phyloP scores from a whole-genome alignment of 2,797 vertebrate species.

The Eurystomus glaucurus region DNA sequence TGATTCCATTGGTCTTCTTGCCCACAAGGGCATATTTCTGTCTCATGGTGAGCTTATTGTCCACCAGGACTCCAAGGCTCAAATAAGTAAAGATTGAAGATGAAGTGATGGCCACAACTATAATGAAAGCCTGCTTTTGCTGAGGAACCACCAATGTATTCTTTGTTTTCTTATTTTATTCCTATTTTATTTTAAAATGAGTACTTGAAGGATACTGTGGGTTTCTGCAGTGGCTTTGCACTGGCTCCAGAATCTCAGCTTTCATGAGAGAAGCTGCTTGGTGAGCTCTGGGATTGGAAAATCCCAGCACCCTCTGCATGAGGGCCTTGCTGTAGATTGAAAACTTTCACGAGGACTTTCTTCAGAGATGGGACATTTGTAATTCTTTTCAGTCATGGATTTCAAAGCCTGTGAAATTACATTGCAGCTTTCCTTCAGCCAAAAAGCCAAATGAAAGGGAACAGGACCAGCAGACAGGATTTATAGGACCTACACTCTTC shows the following conservation, averaged over 20 bases:
- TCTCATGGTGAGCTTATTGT: too few relatives aligned
- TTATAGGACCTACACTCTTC: background rate
- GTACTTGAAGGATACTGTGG: fast-evolving
- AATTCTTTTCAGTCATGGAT: background rate
- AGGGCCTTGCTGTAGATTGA: background rate
- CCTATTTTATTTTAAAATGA: background rate
- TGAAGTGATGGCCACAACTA: background rate
- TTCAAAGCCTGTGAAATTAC: background rate
- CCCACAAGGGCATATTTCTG: too few relatives aligned
- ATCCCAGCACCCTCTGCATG: background rate
- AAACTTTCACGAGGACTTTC: background rate
- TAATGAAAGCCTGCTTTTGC: background rate
- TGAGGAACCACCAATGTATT: background rate
- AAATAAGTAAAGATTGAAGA: background rate
- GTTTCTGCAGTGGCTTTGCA: background rate
- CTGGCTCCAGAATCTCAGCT: background rate
- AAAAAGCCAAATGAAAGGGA: background rate
- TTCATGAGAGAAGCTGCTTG: background rate
- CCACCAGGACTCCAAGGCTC: background rate
- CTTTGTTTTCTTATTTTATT: background rate
- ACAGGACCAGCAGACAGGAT: background rate
- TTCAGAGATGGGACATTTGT: background rate
- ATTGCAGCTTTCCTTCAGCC: background rate
- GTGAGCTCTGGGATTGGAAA: background rate
- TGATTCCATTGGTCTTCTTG: too few relatives aligned